A percentile compares a stretch with the other conserved stretches of the same genome.
Evolutionary conservation across 2,113 vertebrate genomes (phyloP).

Genomic region (Pipra filicauda): DNA sequence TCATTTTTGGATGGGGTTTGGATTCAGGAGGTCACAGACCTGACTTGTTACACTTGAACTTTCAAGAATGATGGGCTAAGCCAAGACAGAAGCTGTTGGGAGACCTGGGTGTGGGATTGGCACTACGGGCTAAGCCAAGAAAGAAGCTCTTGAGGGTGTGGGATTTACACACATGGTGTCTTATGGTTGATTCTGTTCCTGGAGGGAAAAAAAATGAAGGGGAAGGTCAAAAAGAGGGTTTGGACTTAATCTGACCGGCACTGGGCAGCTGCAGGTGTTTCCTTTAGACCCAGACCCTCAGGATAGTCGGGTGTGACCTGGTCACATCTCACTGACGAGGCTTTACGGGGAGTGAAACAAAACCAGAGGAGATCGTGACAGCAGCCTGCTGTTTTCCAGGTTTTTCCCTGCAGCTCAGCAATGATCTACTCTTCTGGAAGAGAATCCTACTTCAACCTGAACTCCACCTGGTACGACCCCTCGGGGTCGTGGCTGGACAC

Average conservation of each 20-base stretch:
- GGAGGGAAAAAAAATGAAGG: neutral
- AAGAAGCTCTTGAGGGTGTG: neutral
- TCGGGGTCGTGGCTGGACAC: conserved; percentile 54
- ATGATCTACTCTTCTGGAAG: conserved; percentile 60
- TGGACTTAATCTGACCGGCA: rapidly evolving
- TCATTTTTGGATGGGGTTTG: neutral
- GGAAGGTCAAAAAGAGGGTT: neutral
- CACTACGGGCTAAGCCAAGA: neutral
- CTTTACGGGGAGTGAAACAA: rapidly evolving
- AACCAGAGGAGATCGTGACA: neutral
- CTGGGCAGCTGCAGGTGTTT: neutral
- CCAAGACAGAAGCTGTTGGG: rapidly evolving
- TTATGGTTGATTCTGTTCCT: neutral
- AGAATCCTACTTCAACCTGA: conserved; percentile 60
- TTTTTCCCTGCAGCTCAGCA: rapidly evolving
- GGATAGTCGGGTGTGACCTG: neutral
- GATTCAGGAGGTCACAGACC: neutral
- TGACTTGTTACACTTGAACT: neutral
- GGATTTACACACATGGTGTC: neutral
- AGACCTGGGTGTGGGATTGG: neutral
- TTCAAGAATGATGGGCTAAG: neutral
- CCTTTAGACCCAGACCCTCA: neutral
- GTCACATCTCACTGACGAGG: too few species aligned
- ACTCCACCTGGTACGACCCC: conserved; percentile 60
- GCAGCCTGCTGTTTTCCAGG: neutral